Evolutionary conservation across 2,888 invertebrate genomes (phyloP).

Genomic region (Hydriomena furcata): DNA sequence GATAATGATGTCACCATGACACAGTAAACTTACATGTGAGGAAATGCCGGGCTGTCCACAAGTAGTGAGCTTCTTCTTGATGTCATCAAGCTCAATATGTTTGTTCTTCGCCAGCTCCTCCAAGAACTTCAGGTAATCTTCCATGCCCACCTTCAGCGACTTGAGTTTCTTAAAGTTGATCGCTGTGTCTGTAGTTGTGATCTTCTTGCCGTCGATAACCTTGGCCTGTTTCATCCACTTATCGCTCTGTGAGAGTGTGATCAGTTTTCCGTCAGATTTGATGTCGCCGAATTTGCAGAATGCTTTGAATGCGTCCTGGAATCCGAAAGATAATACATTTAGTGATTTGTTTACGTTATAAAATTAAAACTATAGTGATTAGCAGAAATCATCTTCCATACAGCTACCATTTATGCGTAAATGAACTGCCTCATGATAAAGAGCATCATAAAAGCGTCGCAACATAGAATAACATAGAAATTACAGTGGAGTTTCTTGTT

Average conservation of each 20-base stretch:
- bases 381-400: too few species aligned
- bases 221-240: constrained; percentile 97
- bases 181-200: constrained; percentile 95
- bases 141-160: constrained; percentile 88
- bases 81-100: constrained; percentile 90
- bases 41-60: constrained; percentile 90
- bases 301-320: constrained; percentile 88
- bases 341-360: neutral
- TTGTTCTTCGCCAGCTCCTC: constrained; percentile 94
- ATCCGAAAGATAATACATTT: constrained; percentile 35
- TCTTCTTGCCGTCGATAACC: constrained; percentile 90
- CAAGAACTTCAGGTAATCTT: constrained; percentile 92
- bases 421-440: too few species aligned
- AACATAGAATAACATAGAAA: too few species aligned
- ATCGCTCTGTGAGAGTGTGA: constrained; percentile 95
- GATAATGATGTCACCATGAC: neutral
- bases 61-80: constrained; percentile 90
- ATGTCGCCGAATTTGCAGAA: constrained; percentile 95
- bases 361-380: too few species aligned
- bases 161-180: constrained; percentile 95
- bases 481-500: too few species aligned
- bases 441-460: too few species aligned
- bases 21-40: constrained; percentile 61
- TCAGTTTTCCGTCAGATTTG: constrained; percentile 92
- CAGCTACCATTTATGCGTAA: too few species aligned